Percentiles rank a stretch among this genome's conserved stretches.
Conservation (phyloP, 2,113 vertebrate genomes). For the Ranitomeya variabilis region DNA sequence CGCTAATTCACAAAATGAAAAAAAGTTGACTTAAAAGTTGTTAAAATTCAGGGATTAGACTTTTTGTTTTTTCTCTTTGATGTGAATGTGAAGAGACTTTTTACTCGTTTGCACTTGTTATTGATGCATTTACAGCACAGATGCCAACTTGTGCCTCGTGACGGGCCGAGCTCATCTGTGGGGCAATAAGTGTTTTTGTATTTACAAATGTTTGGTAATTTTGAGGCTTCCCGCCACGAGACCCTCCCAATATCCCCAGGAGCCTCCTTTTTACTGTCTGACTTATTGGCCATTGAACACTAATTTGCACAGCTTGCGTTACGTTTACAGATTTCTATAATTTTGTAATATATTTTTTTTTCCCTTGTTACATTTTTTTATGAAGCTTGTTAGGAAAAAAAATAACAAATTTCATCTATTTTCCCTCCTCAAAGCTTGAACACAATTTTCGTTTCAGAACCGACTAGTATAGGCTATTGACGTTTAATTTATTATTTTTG, state of each 20-base stretch:
- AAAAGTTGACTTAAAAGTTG: conserved; percentile 65
- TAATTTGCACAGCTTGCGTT: conserved; percentile 46
- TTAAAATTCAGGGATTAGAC: conserved; percentile 80
- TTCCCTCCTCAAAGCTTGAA: conserved; percentile 16
- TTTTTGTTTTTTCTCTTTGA: conserved; percentile 72
- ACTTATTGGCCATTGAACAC: conserved; percentile 22
- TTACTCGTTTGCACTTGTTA: conserved; percentile 68
- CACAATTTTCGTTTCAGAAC: not conserved
- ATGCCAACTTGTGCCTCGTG: conserved; percentile 76
- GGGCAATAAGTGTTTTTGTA: conserved; percentile 69
- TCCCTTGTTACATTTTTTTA: not conserved
- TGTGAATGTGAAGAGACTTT: conserved; percentile 69
- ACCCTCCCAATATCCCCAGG: not conserved
- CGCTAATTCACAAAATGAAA: conserved; percentile 35
- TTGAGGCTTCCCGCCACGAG: not conserved
- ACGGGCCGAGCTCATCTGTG: conserved; percentile 67
- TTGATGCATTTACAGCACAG: conserved; percentile 72
- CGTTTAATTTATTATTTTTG: not conserved
- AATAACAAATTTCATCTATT: not conserved
- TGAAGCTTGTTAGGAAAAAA: not conserved
- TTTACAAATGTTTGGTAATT: conserved; percentile 60
- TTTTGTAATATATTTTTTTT: conserved; percentile 9
- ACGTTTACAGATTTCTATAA: conserved; percentile 41
- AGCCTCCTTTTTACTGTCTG: conserved; percentile 2
- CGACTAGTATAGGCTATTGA: not conserved